These are phyloP conservation scores for Mormyrops boulengeri DNA, from an alignment of 2,797 vertebrate species.

Conservation along the genomic window DNA sequence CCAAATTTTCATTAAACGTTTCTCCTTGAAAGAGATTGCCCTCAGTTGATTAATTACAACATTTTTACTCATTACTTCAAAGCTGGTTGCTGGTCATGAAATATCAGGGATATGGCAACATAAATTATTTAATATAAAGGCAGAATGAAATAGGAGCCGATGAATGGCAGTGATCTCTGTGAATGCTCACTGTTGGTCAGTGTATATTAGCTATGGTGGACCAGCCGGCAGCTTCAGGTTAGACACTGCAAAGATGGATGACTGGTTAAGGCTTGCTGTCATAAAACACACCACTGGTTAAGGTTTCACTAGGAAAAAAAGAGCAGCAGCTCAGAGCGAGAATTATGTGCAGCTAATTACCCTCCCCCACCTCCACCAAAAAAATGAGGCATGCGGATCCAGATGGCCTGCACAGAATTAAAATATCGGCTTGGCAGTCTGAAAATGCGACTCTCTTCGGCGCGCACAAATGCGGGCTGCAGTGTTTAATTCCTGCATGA, in stretches of 20 bases:
- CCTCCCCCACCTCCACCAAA: not conserved
- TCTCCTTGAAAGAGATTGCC: not conserved
- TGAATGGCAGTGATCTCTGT: not conserved
- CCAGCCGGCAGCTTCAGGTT: not conserved
- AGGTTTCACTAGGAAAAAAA: not conserved
- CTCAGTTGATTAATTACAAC: not conserved
- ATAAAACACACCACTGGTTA: not conserved
- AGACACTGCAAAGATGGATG: not conserved
- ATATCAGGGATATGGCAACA: not conserved
- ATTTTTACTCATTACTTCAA: not conserved
- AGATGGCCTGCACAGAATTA: constrained; percentile 10
- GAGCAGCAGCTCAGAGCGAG: not conserved
- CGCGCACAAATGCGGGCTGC: not conserved
- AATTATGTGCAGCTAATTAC: constrained; percentile 3
- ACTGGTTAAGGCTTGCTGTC: not conserved
- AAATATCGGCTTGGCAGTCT: not conserved
- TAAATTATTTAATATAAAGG: not conserved
- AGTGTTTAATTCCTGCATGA: not conserved
- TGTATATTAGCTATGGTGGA: not conserved
- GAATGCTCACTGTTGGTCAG: not conserved
- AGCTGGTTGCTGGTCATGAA: not conserved
- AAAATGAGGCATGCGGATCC: constrained; percentile 8
- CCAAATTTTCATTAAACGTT: not conserved
- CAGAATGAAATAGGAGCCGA: not conserved
- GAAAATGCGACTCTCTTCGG: not conserved